Conservation (phyloP, 2,113 vertebrate genomes). For the Pterophyllum scalare region DNA sequence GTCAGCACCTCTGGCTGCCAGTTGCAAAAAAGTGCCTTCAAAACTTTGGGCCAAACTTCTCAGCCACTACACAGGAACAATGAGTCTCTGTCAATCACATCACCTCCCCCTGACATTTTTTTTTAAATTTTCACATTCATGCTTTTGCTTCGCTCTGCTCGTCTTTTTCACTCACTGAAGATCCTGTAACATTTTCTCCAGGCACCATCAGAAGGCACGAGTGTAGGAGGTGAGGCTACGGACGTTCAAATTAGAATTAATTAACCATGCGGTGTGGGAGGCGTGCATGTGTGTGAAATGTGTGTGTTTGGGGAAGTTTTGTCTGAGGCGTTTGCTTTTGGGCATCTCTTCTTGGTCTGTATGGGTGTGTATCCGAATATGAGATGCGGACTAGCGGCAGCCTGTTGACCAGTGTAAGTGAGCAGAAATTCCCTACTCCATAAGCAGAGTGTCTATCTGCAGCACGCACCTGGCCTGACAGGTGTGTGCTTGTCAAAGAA, state of each 20-base stretch:
- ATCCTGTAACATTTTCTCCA: constrained; percentile 43
- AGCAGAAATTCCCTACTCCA: background rate
- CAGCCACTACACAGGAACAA: constrained; percentile 17
- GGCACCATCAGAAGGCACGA: constrained; percentile 54
- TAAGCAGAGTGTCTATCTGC: background rate
- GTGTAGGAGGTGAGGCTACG: constrained; percentile 75
- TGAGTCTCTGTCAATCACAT: constrained; percentile 5
- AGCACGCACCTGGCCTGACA: constrained; percentile 23
- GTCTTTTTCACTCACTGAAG: constrained; percentile 8
- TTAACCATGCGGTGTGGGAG: constrained; percentile 72
- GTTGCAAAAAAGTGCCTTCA: background rate
- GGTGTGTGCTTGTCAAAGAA: background rate
- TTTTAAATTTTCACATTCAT: constrained; percentile 12
- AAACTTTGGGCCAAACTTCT: constrained; percentile 11
- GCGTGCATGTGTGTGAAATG: constrained; percentile 43
- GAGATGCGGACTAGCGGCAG: constrained; percentile 14
- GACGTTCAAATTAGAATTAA: constrained; percentile 75
- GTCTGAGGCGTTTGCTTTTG: constrained; percentile 12
- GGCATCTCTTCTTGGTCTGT: background rate
- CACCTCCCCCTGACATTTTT: constrained; percentile 4
- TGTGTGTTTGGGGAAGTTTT: constrained; percentile 9
- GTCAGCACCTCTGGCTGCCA: background rate
- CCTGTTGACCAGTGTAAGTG: constrained; percentile 37
- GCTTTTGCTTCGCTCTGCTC: constrained; percentile 13
- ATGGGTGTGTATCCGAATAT: background rate